Evolutionary conservation across 2,888 invertebrate species (phyloP), one percentile per base, ranked within the genome.

Genomic region (Habrosyne pyritoides): DNA sequence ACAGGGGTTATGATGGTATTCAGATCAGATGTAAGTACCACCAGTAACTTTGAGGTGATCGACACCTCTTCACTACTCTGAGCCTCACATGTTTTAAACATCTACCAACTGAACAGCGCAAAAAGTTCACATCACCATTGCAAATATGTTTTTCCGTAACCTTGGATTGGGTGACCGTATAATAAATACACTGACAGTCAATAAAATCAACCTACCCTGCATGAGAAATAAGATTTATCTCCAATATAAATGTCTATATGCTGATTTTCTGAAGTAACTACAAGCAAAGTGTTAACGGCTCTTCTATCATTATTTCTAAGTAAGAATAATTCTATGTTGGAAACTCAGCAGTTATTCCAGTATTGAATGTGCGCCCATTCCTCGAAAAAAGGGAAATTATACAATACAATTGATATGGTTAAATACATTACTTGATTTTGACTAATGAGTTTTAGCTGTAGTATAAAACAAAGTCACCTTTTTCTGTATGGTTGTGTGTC

Each of bases 81-180:
- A 80, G 80, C 77, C 84, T 70, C 84, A 72, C 67, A 87, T 91
- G 89, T 86, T 72, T 90, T 72, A 89, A 81, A 87, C 86, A 90
- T 88, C 53, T 47, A 56, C 49, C 56, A 66, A 70, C 75, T 71
- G 74, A 79, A 77, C 82, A 77, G 72, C 81, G 87, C 88, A 88
- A 88, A 90, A 89, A 85, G 77, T 77, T 66, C 63, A 73, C 73
- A 91, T 91, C 83, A 83, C 75, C 81, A 86, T 81, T 88, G 83
- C 81, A 83, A 86, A 90, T 85, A 69, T 77, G 67, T 81, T 79
- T 75, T 80, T 80, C 79, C 73, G 80, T 88, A 90, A 91, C 91
- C 91, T 91, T 91, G 89, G 83, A 70, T 77, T 78, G 70, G 78
- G 75, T 86, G 86, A 85, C 82, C 83, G 81, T 72, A 77, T 78